Evolutionary conservation across 2,113 vertebrate genomes (phyloP), one percentile per base, ranked within the genome.

Genomic region (Orientallactaga bullata): DNA sequence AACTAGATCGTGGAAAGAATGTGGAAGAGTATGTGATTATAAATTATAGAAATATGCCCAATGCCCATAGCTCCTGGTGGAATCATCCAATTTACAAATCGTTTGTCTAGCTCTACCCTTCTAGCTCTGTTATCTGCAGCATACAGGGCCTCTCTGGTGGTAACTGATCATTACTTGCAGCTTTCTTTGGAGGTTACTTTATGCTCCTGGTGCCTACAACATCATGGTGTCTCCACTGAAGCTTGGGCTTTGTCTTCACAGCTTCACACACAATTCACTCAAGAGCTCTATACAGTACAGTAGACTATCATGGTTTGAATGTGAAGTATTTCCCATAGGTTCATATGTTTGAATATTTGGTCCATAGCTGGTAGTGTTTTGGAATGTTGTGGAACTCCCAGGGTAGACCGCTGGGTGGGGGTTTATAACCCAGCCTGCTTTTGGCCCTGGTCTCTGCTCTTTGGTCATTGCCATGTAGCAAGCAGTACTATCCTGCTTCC

Each of bases 331-430:
- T 35, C 37, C 13, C 15, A 39, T 28, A 81, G 16, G 58, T 37
- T 58, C 18, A 32, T 35, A 23, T 81, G 24, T 63, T 81, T 63
- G 15, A 13, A 80, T 5, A 79, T 51, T 79, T 79, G 11, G 30
- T 35, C n/a, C 58, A 51, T 11, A 79, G 5, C 11, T 7, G n/a
- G n/a, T 6, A 24, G 15, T 80, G 23, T 42, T 74, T 74, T 5
- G 37, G 24, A 24, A 74, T 17, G 28, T 60, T 13, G 23, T 60
- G 3, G 32, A 80, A 15, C 1, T 12, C 55, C 42, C 55, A 55
- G 24, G 65, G 24, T n/a, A 23, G 32, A 0, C 6, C 18, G 26
- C 7, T 55, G 20, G 6, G 32, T 0, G n/a, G 35, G 13, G n/a
- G 13, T 20, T 24, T 17, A 26, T 51, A 23, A 12, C 28, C 20